A percentile compares a stretch with the other conserved stretches of the same genome.
Conservation (phyloP, 2,888 invertebrate species). For the Cantharis flavilabris region DNA sequence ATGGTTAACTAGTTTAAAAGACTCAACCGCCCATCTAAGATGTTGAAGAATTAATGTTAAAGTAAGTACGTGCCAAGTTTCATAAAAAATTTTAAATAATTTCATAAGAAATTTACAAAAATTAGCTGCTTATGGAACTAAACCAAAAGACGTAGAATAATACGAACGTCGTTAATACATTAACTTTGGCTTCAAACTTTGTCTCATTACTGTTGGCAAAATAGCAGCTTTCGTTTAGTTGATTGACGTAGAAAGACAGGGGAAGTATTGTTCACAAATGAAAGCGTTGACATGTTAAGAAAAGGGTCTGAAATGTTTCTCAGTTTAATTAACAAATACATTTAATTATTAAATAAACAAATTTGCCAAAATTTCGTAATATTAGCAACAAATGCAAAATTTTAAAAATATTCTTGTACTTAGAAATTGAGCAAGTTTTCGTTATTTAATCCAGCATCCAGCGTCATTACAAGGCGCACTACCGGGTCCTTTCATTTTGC, state of each 20-base stretch:
- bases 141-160: neutral
- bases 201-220: slow-evolving; percentile 17
- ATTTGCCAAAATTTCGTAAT: neutral
- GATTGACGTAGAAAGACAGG: slow-evolving; percentile 12
- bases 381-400: neutral
- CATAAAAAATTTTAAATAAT: neutral
- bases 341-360: neutral
- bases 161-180: slow-evolving; percentile 10
- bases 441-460: neutral
- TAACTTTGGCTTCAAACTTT: slow-evolving; percentile 9
- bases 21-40: too few species aligned
- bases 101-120: neutral
- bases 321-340: neutral
- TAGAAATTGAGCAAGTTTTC: neutral
- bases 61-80: neutral
- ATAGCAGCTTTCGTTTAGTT: slow-evolving; percentile 8
- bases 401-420: neutral
- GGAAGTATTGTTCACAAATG: slow-evolving; percentile 6
- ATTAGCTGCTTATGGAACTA: neutral
- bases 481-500: neutral
- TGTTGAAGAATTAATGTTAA: too few species aligned
- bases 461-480: neutral
- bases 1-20: too few species aligned
- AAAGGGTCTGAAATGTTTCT: neutral
- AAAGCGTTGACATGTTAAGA: neutral